phyloP scores from a whole-genome alignment of 2,888 invertebrate genomes.

The Mimumesa dahlbomi region DNA sequence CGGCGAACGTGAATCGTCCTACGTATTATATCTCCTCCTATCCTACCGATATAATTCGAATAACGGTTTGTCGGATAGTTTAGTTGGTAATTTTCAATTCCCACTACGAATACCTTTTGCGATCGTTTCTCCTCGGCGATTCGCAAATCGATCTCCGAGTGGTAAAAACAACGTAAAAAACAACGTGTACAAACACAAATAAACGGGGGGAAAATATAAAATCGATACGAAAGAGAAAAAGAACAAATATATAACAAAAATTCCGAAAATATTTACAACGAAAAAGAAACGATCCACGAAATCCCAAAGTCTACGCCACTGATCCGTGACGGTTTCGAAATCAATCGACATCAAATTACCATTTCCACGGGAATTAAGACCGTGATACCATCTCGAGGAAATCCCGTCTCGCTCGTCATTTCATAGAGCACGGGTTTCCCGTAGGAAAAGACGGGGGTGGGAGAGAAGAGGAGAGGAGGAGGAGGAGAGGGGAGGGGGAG shows the following conservation, averaged over 20 bases:
- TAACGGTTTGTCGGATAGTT: slow-evolving; percentile 1
- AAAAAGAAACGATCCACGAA: background rate
- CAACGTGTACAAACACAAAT: background rate
- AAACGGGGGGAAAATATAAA: too few relatives aligned
- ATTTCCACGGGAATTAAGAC: slow-evolving; percentile 16
- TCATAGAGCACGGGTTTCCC: background rate
- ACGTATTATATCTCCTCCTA: too few relatives aligned
- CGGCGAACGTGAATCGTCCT: slow-evolving; percentile 3
- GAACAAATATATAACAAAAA: too few relatives aligned
- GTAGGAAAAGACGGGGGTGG: background rate
- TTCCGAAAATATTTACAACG: background rate
- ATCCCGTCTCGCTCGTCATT: slow-evolving; percentile 18
- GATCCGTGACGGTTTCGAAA: slow-evolving; percentile 23
- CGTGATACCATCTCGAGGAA: slow-evolving; percentile 16
- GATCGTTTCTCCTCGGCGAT: background rate
- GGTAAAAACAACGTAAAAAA: background rate
- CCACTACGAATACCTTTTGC: background rate
- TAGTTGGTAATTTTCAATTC: background rate
- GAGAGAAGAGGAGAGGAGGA: background rate
- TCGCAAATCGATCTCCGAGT: too few relatives aligned
- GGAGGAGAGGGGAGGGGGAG: background rate
- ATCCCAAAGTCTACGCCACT: background rate
- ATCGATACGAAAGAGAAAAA: too few relatives aligned
- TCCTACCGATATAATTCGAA: slow-evolving; percentile 11
- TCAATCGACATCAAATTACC: slow-evolving; percentile 35